A percentile compares a stretch with the other conserved stretches of the same genome.
phyloP scores from a whole-genome alignment of 2,888 invertebrate species.

The Drosophila neoperkinsi region DNA sequence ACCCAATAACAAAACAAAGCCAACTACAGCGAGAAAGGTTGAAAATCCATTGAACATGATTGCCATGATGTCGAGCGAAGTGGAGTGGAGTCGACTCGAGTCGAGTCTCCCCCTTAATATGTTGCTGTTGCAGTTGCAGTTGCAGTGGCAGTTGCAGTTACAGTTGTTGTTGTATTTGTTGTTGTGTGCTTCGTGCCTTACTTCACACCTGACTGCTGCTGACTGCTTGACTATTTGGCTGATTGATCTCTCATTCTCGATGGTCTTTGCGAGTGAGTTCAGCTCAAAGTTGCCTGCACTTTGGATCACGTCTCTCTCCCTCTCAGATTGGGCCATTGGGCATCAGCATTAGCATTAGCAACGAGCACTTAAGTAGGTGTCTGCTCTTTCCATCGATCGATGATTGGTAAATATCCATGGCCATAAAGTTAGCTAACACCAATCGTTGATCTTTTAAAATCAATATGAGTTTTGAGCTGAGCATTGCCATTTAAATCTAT shows the following conservation, averaged over 20 bases:
- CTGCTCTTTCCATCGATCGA: constrained; percentile 36
- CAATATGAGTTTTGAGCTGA: not conserved
- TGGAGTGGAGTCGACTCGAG: constrained; percentile 33
- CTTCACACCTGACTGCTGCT: constrained; percentile 67
- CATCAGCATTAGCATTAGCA: constrained; percentile 24
- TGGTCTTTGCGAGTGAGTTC: constrained; percentile 31
- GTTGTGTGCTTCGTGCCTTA: constrained; percentile 60
- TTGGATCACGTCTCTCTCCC: constrained; percentile 68
- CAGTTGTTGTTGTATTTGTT: constrained; percentile 5
- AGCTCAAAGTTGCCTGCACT: constrained; percentile 51
- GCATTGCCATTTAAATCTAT: not conserved
- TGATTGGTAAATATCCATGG: constrained; percentile 41
- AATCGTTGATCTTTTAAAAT: constrained; percentile 8
- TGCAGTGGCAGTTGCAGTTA: not conserved
- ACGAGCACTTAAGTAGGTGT: constrained; percentile 53
- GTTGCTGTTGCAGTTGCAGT: not conserved
- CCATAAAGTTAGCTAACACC: constrained; percentile 13
- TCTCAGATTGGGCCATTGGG: not conserved
- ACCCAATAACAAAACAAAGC: constrained; percentile 30
- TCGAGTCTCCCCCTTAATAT: constrained; percentile 37
- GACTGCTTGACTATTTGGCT: constrained; percentile 45
- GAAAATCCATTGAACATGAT: constrained; percentile 73
- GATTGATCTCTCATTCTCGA: constrained; percentile 66
- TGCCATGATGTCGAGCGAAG: constrained; percentile 56
- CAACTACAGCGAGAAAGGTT: constrained; percentile 48